A percentile compares a stretch with the other conserved stretches of the same genome.
Conservation (phyloP, 2,888 invertebrate species). For the Byasa hedistus region DNA sequence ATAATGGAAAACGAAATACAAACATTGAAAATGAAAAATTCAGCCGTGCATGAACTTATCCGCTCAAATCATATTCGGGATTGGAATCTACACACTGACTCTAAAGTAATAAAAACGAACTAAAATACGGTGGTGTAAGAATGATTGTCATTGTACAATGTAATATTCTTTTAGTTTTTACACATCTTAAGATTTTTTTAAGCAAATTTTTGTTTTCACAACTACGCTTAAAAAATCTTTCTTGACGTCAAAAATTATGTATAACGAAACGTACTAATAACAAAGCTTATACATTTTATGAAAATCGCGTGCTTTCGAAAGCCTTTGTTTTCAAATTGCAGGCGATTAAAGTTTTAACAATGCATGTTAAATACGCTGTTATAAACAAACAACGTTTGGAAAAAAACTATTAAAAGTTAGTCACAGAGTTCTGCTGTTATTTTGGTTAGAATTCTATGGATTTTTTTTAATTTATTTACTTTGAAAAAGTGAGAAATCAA, state of each 20-base stretch:
- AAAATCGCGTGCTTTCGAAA: slow-evolving; percentile 7
- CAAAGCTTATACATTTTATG: not conserved
- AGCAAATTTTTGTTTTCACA: not conserved
- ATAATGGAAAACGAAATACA: not conserved
- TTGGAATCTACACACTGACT: not conserved
- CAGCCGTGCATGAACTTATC: not conserved
- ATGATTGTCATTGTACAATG: too few relatives aligned
- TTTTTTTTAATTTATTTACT: not conserved
- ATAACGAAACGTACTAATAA: not conserved
- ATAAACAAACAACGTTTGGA: slow-evolving; percentile 1
- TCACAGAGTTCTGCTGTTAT: not conserved
- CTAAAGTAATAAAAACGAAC: too few relatives aligned
- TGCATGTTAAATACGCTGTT: slow-evolving; percentile 5
- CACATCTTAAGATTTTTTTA: not conserved
- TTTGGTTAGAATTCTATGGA: not conserved
- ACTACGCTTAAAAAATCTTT: too few relatives aligned
- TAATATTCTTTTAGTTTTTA: too few relatives aligned
- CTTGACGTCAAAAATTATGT: too few relatives aligned
- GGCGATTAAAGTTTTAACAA: slow-evolving; percentile 15
- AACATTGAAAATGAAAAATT: not conserved
- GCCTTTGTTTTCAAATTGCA: slow-evolving; percentile 18
- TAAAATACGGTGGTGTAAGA: too few relatives aligned
- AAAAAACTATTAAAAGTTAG: not conserved
- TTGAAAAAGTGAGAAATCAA: not conserved
- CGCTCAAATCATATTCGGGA: not conserved